Conservation (phyloP, 1,140 invertebrate species). For the Polypedilum vanderplanki region DNA sequence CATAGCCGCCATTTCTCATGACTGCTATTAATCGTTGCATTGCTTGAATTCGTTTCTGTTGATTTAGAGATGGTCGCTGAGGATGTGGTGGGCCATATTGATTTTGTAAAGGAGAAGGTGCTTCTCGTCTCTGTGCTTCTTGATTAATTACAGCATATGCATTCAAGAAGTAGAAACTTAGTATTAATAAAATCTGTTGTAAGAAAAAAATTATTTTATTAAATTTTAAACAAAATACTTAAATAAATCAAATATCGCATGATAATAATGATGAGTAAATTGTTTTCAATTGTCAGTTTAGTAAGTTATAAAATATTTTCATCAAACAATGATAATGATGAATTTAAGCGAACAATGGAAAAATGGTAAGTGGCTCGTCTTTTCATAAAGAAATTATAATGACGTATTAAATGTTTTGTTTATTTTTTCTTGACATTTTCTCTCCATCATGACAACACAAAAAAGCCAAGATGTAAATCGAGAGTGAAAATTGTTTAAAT, state of each 20-base stretch:
- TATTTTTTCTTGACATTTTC: not conserved
- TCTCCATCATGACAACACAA: too few species aligned
- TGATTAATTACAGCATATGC: constrained; percentile 9
- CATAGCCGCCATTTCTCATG: not conserved
- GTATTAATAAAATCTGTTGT: not conserved
- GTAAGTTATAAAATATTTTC: too few species aligned
- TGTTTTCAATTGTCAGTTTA: too few species aligned
- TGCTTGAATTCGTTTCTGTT: not conserved
- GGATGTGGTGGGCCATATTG: constrained; percentile 20
- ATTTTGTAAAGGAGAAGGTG: not conserved
- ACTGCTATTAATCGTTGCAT: not conserved
- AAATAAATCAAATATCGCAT: not conserved
- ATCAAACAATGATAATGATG: not conserved
- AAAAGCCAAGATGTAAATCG: too few species aligned
- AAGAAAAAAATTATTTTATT: not conserved
- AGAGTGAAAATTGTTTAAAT: not conserved
- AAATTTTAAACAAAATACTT: too few species aligned
- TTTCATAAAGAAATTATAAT: not conserved
- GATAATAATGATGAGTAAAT: not conserved
- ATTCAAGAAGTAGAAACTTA: not conserved
- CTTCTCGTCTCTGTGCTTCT: constrained; percentile 26
- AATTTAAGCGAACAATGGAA: not conserved
- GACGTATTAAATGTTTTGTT: not conserved
- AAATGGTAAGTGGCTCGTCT: not conserved
- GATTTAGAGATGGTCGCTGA: not conserved